Percentiles rank a stretch among this genome's conserved stretches.
Conservation (phyloP, 2,888 invertebrate species). For the Anodontia alba region DNA sequence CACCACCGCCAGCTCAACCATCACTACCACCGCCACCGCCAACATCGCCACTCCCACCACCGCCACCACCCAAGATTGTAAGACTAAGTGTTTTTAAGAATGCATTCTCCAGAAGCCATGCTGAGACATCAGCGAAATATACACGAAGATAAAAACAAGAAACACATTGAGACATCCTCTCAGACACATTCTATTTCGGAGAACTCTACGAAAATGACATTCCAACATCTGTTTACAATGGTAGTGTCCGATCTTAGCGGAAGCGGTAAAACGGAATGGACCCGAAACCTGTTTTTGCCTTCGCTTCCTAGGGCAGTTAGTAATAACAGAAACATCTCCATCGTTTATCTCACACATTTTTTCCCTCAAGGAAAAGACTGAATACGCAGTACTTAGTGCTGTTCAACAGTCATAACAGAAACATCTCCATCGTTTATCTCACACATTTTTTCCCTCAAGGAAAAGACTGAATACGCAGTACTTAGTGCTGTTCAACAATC, state of each 20-base stretch:
- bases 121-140: too few relatives aligned
- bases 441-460: slow-evolving; percentile 1
- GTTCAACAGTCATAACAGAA: not conserved
- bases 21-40: too few relatives aligned
- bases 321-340: slow-evolving; percentile 26
- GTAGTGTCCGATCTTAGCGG: not conserved
- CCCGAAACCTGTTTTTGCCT: not conserved
- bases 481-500: slow-evolving; percentile 31
- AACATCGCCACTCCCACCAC: too few relatives aligned
- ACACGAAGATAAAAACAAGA: too few relatives aligned
- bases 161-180: too few relatives aligned
- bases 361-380: slow-evolving; percentile 6
- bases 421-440: not conserved
- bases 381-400: slow-evolving; percentile 20
- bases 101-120: too few relatives aligned
- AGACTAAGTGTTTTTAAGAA: too few relatives aligned
- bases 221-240: too few relatives aligned
- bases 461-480: slow-evolving; percentile 13
- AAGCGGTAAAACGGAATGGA: slow-evolving; percentile 25
- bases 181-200: too few relatives aligned
- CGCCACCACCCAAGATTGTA: too few relatives aligned
- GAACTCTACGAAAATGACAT: too few relatives aligned
- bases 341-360: not conserved
- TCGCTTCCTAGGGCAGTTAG: slow-evolving; percentile 7
- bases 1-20: too few relatives aligned